phyloP scores from a whole-genome alignment of 2,797 vertebrate species.

The Pseudopleuronectes americanus region DNA sequence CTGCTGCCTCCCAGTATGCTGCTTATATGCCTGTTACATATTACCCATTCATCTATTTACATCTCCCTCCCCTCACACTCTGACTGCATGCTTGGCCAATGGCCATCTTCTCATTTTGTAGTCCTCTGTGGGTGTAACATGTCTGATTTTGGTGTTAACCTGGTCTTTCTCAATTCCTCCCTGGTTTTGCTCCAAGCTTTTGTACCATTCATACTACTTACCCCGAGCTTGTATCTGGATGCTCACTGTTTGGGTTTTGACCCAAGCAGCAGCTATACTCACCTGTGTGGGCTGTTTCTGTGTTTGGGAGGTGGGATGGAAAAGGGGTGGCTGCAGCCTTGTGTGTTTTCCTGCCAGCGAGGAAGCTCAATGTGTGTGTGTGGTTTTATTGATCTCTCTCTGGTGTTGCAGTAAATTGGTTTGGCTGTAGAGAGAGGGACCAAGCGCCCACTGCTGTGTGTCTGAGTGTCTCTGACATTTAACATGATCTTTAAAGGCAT shows the following conservation, averaged over 20 bases:
- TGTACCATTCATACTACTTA: conserved; percentile 60
- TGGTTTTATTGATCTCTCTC: conserved; percentile 77
- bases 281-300: conserved; percentile 75
- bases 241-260: conserved; percentile 74
- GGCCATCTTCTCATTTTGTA: conserved; percentile 55
- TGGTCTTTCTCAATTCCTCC: conserved; percentile 51
- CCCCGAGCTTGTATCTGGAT: conserved; percentile 65
- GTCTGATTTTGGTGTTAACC: conserved; percentile 69
- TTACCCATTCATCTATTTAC: conserved; percentile 73
- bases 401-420: conserved; percentile 85
- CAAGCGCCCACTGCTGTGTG: conserved; percentile 81
- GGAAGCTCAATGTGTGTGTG: conserved; percentile 63
- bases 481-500: conserved; percentile 89
- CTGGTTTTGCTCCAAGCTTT: conserved; percentile 42
- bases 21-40: conserved; percentile 65
- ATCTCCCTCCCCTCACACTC: conserved; percentile 59
- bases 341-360: conserved; percentile 74
- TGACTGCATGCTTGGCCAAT: conserved; percentile 60
- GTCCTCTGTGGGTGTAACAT: conserved; percentile 65
- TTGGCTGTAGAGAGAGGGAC: conserved; percentile 81
- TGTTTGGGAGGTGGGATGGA: conserved; percentile 58
- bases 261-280: conserved; percentile 70
- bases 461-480: conserved; percentile 88
- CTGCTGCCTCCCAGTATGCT: conserved; percentile 57
- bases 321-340: conserved; percentile 43